Evolutionary conservation across 2,113 vertebrate genomes (phyloP).

Genomic region (Ailuropoda melanoleuca): DNA sequence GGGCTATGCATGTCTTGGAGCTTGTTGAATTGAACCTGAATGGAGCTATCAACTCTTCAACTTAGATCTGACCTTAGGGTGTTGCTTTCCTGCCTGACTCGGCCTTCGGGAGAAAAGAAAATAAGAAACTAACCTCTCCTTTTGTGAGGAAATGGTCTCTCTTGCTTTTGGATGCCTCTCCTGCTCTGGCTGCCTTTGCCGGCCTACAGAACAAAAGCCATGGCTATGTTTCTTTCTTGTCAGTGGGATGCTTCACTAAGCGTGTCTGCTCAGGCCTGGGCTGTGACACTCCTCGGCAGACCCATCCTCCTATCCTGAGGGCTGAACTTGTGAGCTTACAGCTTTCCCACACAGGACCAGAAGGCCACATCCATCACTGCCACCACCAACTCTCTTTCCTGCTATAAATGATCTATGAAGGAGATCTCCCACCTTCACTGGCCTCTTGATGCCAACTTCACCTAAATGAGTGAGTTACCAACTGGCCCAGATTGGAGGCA

Average conservation of each 20-base stretch:
- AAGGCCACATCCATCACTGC: background rate
- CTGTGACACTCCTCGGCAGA: background rate
- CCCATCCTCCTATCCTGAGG: constrained; percentile 2
- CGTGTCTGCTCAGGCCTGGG: background rate
- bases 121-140: constrained; percentile 43
- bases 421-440: background rate
- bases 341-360: background rate
- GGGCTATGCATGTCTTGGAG: constrained; percentile 26
- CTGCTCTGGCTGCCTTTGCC: constrained; percentile 36
- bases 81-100: constrained; percentile 74
- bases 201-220: constrained; percentile 50
- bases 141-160: constrained; percentile 71
- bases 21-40: constrained; percentile 32
- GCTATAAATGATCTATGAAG: background rate
- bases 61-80: constrained; percentile 62
- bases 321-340: background rate
- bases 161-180: constrained; percentile 76
- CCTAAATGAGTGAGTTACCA: background rate
- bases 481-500: background rate
- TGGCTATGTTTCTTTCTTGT: constrained; percentile 43
- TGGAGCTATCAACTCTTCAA: constrained; percentile 36
- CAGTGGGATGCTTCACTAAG: background rate
- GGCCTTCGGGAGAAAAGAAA: constrained; percentile 75
- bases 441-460: background rate
- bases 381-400: background rate